Base-by-base conservation (phyloP, 2,888 invertebrate genomes). In the Herminia tarsipennalis region DNA sequence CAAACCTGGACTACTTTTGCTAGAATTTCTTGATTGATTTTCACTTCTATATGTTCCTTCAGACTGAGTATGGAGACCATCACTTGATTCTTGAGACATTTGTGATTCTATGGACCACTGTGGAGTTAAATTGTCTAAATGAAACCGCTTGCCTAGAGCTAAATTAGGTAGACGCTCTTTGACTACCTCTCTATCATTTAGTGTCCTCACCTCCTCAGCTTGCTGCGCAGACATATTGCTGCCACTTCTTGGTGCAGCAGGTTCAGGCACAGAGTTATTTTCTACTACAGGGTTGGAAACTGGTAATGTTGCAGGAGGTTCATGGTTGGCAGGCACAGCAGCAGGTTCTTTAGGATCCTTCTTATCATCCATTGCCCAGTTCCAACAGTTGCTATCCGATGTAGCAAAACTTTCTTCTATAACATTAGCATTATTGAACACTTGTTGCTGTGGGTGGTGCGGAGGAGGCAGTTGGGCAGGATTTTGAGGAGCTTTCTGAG, bases 81-180 rank as follows among this genome's bases (percentile, higher is more conserved):
- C 94, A 51, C 94, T 94, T 1, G 94, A 94, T 63, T 94, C 94
- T 71, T 94, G 93, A 5, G 94, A 94, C 81, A 93, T 92, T 73
- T 94, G 94, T 21, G 94, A 94, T 71, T 94, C 94, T 40, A 93
- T 93, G 3, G 94, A 94, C 94, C 94, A 94, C 62, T 94, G 94
- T 1, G 94, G 93, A 12, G 94, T 86, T 59, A 88, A 70, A 71
- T 85, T 86, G 28, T 88, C 84, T 66, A 87, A 70, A 61, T 89
- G 83, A 45, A 86, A 80, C 27, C 88, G 78, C 54, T 87, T 92
- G 21, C 87, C 90, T 32, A 86, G 56, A 27, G 83, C 91, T 65
- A 92, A 78, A 66, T 87, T 92, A 39, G 86, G 92, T 61, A 88
- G 79, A 48, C 72, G 81, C 50, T 86, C 92, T 57, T 83, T 85